phyloP scores from a whole-genome alignment of 2,797 vertebrate genomes.

The Ceyx erithaca region DNA sequence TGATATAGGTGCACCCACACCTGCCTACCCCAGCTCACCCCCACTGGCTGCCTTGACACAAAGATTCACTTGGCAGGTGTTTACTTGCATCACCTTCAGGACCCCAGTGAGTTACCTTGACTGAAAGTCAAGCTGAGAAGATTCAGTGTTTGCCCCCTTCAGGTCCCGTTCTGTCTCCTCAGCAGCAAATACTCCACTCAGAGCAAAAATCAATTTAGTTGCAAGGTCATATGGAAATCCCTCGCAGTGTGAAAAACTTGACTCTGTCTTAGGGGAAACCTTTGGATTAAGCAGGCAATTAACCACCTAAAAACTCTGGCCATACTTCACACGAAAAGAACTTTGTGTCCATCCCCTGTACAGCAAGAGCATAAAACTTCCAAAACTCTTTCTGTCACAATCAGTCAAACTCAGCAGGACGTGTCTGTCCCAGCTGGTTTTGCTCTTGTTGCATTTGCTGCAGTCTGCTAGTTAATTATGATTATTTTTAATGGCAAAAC shows the following conservation, averaged over 20 bases:
- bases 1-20: not conserved
- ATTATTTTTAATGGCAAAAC: not conserved
- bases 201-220: constrained; percentile 63
- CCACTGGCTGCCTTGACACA: constrained; percentile 38
- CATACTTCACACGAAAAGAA: constrained; percentile 23
- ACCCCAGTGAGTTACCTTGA: constrained; percentile 63
- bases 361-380: constrained; percentile 40
- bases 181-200: constrained; percentile 44
- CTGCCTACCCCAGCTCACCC: not conserved
- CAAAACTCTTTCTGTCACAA: not conserved
- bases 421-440: not conserved
- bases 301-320: constrained; percentile 34
- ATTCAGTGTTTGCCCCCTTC: constrained; percentile 56
- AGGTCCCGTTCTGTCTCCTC: constrained; percentile 47
- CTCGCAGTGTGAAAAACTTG: not conserved
- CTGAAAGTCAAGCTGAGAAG: constrained; percentile 62
- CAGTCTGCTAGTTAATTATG: not conserved
- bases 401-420: constrained; percentile 50
- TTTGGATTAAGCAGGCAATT: constrained; percentile 38
- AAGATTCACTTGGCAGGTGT: constrained; percentile 64
- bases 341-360: constrained; percentile 20
- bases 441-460: not conserved
- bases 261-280: not conserved
- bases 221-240: constrained; percentile 68
- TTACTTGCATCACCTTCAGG: constrained; percentile 57